Percentiles rank a stretch among this genome's conserved stretches.
Conservation (phyloP, 2,888 invertebrate genomes). For the Dysmachus trigonus region DNA sequence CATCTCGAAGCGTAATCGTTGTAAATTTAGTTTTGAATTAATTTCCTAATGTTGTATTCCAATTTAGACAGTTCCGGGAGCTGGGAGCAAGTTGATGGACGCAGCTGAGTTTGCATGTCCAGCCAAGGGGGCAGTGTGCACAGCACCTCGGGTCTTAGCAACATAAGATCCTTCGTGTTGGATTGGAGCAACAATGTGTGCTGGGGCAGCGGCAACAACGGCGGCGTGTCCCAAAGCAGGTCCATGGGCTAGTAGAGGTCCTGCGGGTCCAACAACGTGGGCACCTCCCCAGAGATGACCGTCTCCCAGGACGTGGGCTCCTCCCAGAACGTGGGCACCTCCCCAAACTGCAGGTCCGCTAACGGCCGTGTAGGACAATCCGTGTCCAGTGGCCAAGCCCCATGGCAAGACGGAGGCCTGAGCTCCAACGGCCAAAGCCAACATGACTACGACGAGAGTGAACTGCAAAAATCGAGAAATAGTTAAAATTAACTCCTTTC, state of each 20-base stretch:
- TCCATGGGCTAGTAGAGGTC: slow-evolving; percentile 1
- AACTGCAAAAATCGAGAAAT: slow-evolving; percentile 53
- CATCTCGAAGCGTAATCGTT: neutral
- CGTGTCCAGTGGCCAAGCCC: neutral
- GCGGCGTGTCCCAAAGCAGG: slow-evolving; percentile 58
- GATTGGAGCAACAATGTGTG: slow-evolving; percentile 61
- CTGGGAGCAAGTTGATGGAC: slow-evolving; percentile 61
- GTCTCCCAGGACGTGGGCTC: neutral
- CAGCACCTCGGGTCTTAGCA: slow-evolving; percentile 63
- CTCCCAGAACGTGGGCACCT: neutral
- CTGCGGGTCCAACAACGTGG: neutral
- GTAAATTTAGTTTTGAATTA: neutral
- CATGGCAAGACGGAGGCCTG: slow-evolving; percentile 59
- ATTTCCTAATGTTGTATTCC: neutral
- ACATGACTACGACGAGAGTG: slow-evolving; percentile 60
- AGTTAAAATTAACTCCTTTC: neutral
- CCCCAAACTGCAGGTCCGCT: neutral
- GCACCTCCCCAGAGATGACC: neutral
- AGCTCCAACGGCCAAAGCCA: slow-evolving; percentile 60
- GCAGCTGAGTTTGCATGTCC: slow-evolving; percentile 62
- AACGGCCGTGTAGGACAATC: slow-evolving; percentile 16
- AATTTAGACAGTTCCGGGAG: slow-evolving; percentile 59
- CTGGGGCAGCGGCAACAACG: slow-evolving; percentile 59
- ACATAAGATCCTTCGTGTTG: slow-evolving; percentile 61
- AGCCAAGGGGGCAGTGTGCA: slow-evolving; percentile 62